Base-by-base conservation (phyloP, 2,888 invertebrate genomes). In the Dinocampus coccinellae region DNA sequence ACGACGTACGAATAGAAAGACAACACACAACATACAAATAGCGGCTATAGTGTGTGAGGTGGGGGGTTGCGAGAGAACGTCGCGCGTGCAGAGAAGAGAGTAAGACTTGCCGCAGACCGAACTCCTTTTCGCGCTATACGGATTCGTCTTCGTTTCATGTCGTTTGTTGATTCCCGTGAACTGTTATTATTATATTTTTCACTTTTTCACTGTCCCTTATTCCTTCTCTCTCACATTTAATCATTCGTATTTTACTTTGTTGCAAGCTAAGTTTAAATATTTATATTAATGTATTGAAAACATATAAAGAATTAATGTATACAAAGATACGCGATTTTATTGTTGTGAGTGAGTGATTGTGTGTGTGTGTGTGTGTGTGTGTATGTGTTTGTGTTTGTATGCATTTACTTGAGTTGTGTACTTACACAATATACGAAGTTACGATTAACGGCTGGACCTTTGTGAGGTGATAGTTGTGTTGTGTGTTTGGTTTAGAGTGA, bases 61-160 rank as follows among this genome's bases (percentile, higher is more conserved):
- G 65, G 39, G 64, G 60, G 66, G 61, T 66, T 16, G 47, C 47
- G n/a, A 47, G 57, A 26, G 52, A 65, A 73, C 62, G 69, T 69
- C 73, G 69, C 72, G 72, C 72, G 72, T 69, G 55, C 72, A 69
- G 69, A 69, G 60, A 69, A 68, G 69, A 64, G 72, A 69, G 63
- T 68, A 72, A 72, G 72, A 70, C 65, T 39, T 60, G 70, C 47
- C 66, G 62, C 57, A 68, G 72, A 61, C 61, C 62, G 61, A 72
- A 72, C 57, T 72, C 67, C 47, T 67, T 68, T 67, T 65, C 65
- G 53, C 67, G 67, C 62, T 62, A 67, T 68, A 42, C 58, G 34
- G 47, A 63, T 34, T 70, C 55, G 53, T 69, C 63, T 66, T 24
- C 55, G 36, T 22, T 39, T 55, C 29, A 7, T 29, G 29, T 29